Evolutionary conservation across 2,797 vertebrate genomes (phyloP), one percentile per base, ranked within the genome.

Genomic region (Schizopygopsis pylzovi): DNA sequence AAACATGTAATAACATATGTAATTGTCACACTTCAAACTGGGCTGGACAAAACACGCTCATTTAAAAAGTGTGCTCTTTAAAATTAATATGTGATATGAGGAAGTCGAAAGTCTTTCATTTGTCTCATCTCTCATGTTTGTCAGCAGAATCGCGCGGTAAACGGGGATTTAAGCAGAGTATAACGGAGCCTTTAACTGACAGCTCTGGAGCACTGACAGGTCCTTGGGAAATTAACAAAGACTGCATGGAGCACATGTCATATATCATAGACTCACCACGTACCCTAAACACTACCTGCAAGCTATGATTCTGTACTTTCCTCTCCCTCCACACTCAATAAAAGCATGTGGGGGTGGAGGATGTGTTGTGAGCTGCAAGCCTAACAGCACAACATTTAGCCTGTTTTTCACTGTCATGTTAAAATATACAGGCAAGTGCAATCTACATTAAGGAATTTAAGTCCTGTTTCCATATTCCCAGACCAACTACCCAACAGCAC

Each of bases 241-340:
- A 95, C 93, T 93, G 93, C 93, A 94, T 92, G 92, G 93, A 95
- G 94, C 94, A 95, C 95, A 95, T 95, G 94, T 95, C 94, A 95
- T 94, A 95, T 95, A 96, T 95, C 94, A 94, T 95, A 95, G 92
- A 93, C 93, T 95, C 94, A 95, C 90, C 92, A 90, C 91, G 92
- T 94, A 93, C 92, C 94, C 95, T 93, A 90, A 89, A 91, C 90
- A 91, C 92, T 96, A 94, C 94, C 95, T 95, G 94, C 93, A 81
- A 95, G 94, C 95, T 93, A 95, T 93, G 92, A 95, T 95, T 94
- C 93, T 94, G 92, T 91, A 92, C 92, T 94, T 94, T 93, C 92
- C 83, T 91, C 92, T 91, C 94, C 93, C 93, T 91, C 92, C 91
- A 91, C 90, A 33, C 89, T 63, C 68, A 54, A 67, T 20, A 68